Conservation (phyloP, 2,888 invertebrate genomes). For the Antheraea assamensis region DNA sequence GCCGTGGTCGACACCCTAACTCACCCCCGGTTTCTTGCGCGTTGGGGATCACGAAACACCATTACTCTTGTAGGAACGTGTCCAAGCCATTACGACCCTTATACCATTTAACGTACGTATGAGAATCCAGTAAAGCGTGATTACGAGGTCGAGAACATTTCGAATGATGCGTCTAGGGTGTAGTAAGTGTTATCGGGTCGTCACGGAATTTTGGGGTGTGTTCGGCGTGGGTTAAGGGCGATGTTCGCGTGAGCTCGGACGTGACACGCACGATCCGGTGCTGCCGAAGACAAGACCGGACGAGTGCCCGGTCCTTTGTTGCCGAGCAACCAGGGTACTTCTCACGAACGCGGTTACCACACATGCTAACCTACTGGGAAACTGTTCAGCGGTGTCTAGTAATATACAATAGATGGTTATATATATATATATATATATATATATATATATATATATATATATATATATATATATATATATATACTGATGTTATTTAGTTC, state of each 20-base stretch:
- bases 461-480: no score
- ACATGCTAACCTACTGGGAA: not conserved
- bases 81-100: slow-evolving; percentile 48
- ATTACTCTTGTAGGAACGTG: slow-evolving; percentile 44
- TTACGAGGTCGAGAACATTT: slow-evolving; percentile 73
- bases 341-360: slow-evolving; percentile 26
- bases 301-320: slow-evolving; percentile 74
- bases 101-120: slow-evolving; percentile 43
- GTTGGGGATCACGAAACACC: slow-evolving; percentile 72
- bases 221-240: slow-evolving; percentile 45
- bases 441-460: no score
- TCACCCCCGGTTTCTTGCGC: slow-evolving; percentile 77
- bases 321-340: slow-evolving; percentile 63
- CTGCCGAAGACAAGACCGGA: slow-evolving; percentile 77
- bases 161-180: slow-evolving; percentile 72
- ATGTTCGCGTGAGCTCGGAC: slow-evolving; percentile 48
- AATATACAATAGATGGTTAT: no score
- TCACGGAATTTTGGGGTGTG: slow-evolving; percentile 58
- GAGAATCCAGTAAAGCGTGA: slow-evolving; percentile 52
- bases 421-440: no score
- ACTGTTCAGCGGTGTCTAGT: not conserved
- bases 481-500: no score
- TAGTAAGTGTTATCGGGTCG: slow-evolving; percentile 61
- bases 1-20: slow-evolving; percentile 62
- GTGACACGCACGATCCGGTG: slow-evolving; percentile 64